These are phyloP conservation scores for Oscheius myriophilus DNA, from an alignment of 2,888 invertebrate genomes.

Conservation along the genomic window DNA sequence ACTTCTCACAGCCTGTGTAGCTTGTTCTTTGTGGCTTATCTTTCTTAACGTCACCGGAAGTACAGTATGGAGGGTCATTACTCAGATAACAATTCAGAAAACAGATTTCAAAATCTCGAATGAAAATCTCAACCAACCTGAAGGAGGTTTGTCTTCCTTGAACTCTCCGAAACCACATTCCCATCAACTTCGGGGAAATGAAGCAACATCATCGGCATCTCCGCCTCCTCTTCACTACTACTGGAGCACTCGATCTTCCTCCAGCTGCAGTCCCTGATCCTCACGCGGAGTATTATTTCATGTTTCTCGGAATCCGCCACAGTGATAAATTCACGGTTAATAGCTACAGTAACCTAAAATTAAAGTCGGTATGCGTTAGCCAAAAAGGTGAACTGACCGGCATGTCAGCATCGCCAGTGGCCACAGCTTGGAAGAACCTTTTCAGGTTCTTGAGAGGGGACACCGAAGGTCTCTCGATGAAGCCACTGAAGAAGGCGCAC, in stretches of 20 bases:
- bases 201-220: slow-evolving; percentile 15
- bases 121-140: no score
- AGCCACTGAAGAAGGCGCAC: slow-evolving; percentile 55
- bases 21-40: neutral
- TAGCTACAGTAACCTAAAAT: slow-evolving; percentile 82
- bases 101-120: neutral
- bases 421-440: slow-evolving; percentile 33
- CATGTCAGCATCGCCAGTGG: slow-evolving; percentile 17
- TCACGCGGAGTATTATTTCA: slow-evolving; percentile 55
- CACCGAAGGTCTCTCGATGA: slow-evolving; percentile 39
- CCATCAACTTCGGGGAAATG: slow-evolving; percentile 22
- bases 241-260: slow-evolving; percentile 11
- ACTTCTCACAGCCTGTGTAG: neutral
- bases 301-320: slow-evolving; percentile 83
- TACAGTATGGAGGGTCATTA: neutral
- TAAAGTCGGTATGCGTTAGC: no score
- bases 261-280: slow-evolving; percentile 60
- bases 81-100: neutral
- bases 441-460: slow-evolving; percentile 33
- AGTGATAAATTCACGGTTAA: slow-evolving; percentile 85
- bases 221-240: slow-evolving; percentile 1
- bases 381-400: neutral
- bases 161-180: neutral
- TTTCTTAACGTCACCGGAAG: neutral
- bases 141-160: neutral